Base-by-base conservation (phyloP, 2,888 invertebrate genomes). In the Gari tellinella region DNA sequence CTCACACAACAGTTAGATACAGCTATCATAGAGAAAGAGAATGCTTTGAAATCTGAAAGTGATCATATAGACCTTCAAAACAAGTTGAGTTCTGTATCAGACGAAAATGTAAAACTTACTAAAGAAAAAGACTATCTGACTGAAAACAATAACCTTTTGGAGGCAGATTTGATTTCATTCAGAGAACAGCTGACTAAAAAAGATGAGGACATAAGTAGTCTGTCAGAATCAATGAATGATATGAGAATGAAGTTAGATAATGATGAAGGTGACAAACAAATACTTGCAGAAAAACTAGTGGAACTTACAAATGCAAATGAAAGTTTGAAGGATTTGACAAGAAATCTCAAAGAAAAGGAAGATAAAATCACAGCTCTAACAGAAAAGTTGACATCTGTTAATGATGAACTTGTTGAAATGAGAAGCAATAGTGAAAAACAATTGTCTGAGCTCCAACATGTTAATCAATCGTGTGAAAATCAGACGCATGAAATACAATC, bases 181-280 rank as follows among this genome's bases (percentile, higher is more conserved):
- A 64, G 72, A 60, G 40, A 73, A 17, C 66, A 58, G 8, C 23
- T 74, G 10, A 45, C 53, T 19, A 73, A 72, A 19, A 69, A 78
- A 19, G 68, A 74, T 41, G 70, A 56, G 23, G 65, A 69, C 26
- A 56, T 81, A 8, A 17, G 45, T 10, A 67, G 70, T 7, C 65
- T 70, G 8, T 60, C 58, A 23, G 43, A 73, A 14, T 57, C 65
- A 10, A 8, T 72, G 19, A 65, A 80, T 23, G 19, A 43, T 15
- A 17, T 62, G n/a, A 53, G 66, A 25, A 43, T 48, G 15, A 63
- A 69, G 14, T 31, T 72, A 17, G 61, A 65, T 21, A 45, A 63
- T 12, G 37, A 64, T 19, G 45, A 57, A 15, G 23, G 52, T 48
- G 57, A 61, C n/a, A 51, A 49, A 14, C n/a, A 25, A 23, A 25